Evolutionary conservation across 2,113 vertebrate species (phyloP).

Genomic region (Rhinichthys klamathensis): DNA sequence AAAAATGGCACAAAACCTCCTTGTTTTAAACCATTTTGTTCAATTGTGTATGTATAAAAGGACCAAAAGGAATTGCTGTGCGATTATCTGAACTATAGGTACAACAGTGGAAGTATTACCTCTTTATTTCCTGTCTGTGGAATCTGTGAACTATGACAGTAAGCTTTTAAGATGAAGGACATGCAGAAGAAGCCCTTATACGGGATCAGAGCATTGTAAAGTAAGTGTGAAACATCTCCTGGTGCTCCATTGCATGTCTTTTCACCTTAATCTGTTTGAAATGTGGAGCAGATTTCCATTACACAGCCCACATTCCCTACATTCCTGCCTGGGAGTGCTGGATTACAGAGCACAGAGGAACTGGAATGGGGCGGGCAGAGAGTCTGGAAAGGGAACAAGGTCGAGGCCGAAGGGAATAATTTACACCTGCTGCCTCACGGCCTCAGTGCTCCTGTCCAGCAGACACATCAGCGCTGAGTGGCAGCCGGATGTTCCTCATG

Average conservation of each 20-base stretch:
- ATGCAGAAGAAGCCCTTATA: not conserved
- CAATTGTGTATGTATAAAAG: not conserved
- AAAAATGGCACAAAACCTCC: not conserved
- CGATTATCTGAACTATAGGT: not conserved
- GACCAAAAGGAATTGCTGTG: not conserved
- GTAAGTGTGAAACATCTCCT: constrained; percentile 30
- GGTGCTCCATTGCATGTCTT: constrained; percentile 17
- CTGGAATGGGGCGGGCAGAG: constrained; percentile 57
- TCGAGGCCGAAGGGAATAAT: not conserved
- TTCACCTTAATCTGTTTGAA: constrained; percentile 67
- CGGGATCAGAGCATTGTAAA: constrained; percentile 39
- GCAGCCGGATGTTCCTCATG: not conserved
- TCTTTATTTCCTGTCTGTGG: not conserved
- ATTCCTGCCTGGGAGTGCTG: constrained; percentile 69
- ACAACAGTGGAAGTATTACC: not conserved
- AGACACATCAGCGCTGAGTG: not conserved
- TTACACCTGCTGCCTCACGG: constrained; percentile 28
- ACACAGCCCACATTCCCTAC: constrained; percentile 70
- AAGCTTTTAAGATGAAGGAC: not conserved
- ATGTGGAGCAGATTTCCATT: constrained; percentile 73
- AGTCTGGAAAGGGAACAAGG: not conserved
- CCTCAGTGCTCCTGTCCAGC: not conserved
- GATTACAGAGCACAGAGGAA: constrained; percentile 65
- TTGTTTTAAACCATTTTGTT: not conserved
- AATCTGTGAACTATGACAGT: not conserved